Evolutionary conservation across 53 echinoderm and acorn worm genomes (phyloP), one percentile per base, ranked within the genome.

Genomic region (Holothuria scabra): DNA sequence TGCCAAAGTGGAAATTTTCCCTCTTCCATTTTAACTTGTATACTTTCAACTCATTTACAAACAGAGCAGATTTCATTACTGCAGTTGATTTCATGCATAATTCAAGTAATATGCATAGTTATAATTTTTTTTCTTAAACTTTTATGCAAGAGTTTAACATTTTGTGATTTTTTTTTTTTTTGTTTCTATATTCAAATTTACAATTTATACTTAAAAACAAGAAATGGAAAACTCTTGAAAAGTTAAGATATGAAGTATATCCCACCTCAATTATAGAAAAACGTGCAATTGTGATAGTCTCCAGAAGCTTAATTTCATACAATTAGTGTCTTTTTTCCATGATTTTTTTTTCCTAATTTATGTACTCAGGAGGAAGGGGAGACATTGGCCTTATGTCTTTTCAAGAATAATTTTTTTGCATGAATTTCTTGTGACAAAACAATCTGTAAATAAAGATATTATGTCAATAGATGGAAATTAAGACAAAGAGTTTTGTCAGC

Each of bases 211-310:
- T 64, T 64, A 21, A 64, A 23, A 64, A 28, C 12, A 25, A 26
- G 30, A 64, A 30, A 64, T 28, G 10, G 30, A 64, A 26, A 28
- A 12, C 14, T 28, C 26, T 28, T 26, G 64, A 22, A 10, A 28
- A 30, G 2, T 64, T 28, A 28, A 64, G 8, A 64, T 12, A 30
- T 78, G 32, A 78, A 52, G 52, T 78, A 78, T 78, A 57, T 78
- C 78, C 78, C 78, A 78, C 78, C 78, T 78, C 78, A 78, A 78
- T 58, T 78, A 78, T 78, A 58, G 78, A 78, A 78, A 56, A 58
- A 78, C 20, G 78, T 78, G 78, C 78, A 78, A 78, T 78, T 56
- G 33, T 52, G 52, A 52, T 52, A 52, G 52, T 78, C 56, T 57
- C 78, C 78, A 78, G 78, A 78, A 32, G 58, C 21, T 29, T 49